Base-by-base conservation (phyloP, 2,113 vertebrate genomes). In the Oxygymnocypris stewartii region DNA sequence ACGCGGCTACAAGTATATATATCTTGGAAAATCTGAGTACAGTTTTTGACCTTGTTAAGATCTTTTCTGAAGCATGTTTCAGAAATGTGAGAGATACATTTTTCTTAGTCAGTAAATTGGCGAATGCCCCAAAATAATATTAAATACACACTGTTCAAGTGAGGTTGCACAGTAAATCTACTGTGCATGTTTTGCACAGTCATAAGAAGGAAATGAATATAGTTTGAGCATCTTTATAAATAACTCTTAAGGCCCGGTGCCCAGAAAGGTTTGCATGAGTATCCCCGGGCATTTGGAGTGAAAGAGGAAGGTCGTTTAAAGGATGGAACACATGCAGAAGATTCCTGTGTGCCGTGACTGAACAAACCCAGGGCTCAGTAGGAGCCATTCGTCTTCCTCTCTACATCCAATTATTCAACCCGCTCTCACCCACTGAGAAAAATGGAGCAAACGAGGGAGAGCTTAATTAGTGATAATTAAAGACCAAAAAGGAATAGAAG, bases 391-490 rank as follows among this genome's bases (percentile, higher is more conserved):
- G 20, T 82, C 80, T 82, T 82, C 40, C 25, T 82, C 63, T 49
- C 80, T 49, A 25, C 28, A 69, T 67, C 63, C 65, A 79, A 67
- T 73, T 61, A 69, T 67, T 86, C 77, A 69, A n/a, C 44, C 49
- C 61, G 63, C 85, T 61, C 85, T 69, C 85, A 57, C 63, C 49
- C 69, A 73, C 78, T 23, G 85, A 86, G 85, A 74, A 81, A 81
- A 86, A 81, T 81, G 85, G 65, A 69, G 31, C 77, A 47, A 79
- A 80, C 59, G 73, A 79, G 82, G 75, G 74, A 87, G 82, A 78
- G 76, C 75, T 79, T 84, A 87, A 84, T 87, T 87, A 87, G 86
- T 71, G 82, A 67, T 87, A 87, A 87, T 87, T 87, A 79, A 84
- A 73, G 82, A 87, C 75, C 51, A 79, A 85, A 81, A 86, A 86